phyloP scores from a whole-genome alignment of 2,113 vertebrate genomes.

The Heterotis niloticus region DNA sequence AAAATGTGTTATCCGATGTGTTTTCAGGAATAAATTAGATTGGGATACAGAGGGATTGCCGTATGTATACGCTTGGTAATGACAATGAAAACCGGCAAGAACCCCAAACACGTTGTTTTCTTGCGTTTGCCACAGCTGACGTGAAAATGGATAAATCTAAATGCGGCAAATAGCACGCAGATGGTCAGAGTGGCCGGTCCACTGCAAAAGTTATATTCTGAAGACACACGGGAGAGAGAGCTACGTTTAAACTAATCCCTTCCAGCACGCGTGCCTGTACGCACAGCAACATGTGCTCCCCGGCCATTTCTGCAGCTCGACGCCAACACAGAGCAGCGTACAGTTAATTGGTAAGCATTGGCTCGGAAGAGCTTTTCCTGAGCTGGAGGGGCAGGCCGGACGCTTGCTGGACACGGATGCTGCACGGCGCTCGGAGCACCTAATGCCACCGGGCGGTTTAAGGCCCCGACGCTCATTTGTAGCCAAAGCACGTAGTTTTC shows the following conservation, averaged over 20 bases:
- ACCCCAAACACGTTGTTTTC: too few relatives aligned
- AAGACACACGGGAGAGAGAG: neutral
- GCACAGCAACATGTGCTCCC: constrained; percentile 43
- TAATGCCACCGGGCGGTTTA: neutral
- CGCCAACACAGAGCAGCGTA: constrained; percentile 46
- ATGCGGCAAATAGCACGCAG: constrained; percentile 30
- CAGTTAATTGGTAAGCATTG: constrained; percentile 55
- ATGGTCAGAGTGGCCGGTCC: constrained; percentile 41
- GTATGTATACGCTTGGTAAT: too few relatives aligned
- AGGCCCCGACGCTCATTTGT: neutral
- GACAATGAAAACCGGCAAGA: too few relatives aligned
- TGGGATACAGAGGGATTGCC: too few relatives aligned
- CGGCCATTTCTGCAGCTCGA: constrained; percentile 49
- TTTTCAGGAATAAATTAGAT: too few relatives aligned
- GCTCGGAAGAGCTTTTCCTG: constrained; percentile 37
- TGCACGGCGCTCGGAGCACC: neutral
- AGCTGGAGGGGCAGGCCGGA: constrained; percentile 25
- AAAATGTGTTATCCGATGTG: too few relatives aligned
- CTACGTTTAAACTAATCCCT: neutral
- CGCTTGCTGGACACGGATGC: constrained; percentile 42
- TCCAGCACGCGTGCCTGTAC: constrained; percentile 17
- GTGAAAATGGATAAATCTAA: constrained; percentile 15
- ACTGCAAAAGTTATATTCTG: constrained; percentile 32
- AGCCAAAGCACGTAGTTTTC: constrained; percentile 33
- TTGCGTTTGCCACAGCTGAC: too few relatives aligned